A percentile compares a stretch with the other conserved stretches of the same genome.
phyloP scores from a whole-genome alignment of 2,113 vertebrate species.

The Dissostichus mawsoni region DNA sequence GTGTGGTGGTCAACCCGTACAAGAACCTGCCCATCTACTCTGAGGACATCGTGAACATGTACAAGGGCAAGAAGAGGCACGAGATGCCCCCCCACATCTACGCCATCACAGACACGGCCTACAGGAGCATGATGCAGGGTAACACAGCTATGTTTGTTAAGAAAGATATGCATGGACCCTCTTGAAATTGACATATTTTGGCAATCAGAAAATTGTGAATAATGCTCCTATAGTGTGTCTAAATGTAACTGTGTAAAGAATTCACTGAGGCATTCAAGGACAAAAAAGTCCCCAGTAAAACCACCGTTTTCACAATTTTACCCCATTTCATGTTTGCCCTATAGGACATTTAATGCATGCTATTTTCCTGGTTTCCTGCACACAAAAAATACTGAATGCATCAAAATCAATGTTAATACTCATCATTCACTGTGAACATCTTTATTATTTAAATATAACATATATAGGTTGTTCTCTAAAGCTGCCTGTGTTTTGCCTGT shows the following conservation, averaged over 20 bases:
- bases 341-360: too few relatives aligned
- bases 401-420: too few relatives aligned
- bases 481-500: neutral
- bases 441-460: too few relatives aligned
- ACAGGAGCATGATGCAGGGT: constrained; percentile 96
- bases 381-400: too few relatives aligned
- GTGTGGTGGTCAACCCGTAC: constrained; percentile 93
- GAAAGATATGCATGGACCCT: neutral
- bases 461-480: neutral
- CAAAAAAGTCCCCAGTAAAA: too few relatives aligned
- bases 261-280: too few relatives aligned
- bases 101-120: constrained; percentile 90
- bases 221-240: neutral
- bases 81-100: constrained; percentile 95
- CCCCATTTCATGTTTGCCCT: too few relatives aligned
- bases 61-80: constrained; percentile 93
- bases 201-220: neutral
- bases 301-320: too few relatives aligned
- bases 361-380: too few relatives aligned
- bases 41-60: constrained; percentile 93
- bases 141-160: neutral
- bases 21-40: constrained; percentile 93
- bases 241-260: too few relatives aligned
- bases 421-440: too few relatives aligned
- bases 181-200: neutral